Evolutionary conservation across 2,888 invertebrate species (phyloP).

Genomic region (Therioaphis trifolii): DNA sequence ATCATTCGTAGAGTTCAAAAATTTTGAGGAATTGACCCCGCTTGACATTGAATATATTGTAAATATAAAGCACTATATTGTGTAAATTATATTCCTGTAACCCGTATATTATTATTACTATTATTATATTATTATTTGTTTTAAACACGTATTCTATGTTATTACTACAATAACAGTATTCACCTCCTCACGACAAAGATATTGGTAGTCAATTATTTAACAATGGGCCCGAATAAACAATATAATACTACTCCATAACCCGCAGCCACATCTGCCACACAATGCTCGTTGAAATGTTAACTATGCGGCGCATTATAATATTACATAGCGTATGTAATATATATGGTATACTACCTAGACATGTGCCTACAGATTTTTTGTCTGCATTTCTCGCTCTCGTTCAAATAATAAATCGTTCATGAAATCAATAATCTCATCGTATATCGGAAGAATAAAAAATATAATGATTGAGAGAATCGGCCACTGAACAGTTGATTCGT

Average conservation of each 20-base stretch:
- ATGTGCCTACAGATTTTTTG: conserved; percentile 30
- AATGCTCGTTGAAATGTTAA: conserved; percentile 48
- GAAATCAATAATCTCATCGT: neutral
- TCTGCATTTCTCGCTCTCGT: neutral
- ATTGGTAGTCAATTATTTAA: conserved; percentile 53
- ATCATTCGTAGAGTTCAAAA: neutral
- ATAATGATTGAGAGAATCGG: neutral
- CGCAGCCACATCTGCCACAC: neutral
- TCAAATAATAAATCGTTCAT: neutral
- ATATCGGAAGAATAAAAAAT: neutral
- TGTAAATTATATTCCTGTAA: neutral
- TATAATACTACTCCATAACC: conserved; percentile 16
- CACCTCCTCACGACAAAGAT: neutral
- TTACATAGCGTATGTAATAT: neutral
- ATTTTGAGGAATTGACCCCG: neutral
- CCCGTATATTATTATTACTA: conserved; percentile 14
- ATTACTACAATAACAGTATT: neutral
- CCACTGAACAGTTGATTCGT: too few species aligned
- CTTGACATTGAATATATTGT: neutral
- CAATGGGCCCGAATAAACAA: conserved; percentile 25
- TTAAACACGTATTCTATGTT: conserved; percentile 38
- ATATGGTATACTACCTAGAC: neutral
- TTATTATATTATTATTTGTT: conserved; percentile 29
- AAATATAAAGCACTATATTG: neutral
- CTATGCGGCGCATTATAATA: conserved; percentile 49